These are phyloP conservation scores for Emydura subglobosa DNA, from an alignment of 2,113 vertebrate genomes.

Conservation along the genomic window DNA sequence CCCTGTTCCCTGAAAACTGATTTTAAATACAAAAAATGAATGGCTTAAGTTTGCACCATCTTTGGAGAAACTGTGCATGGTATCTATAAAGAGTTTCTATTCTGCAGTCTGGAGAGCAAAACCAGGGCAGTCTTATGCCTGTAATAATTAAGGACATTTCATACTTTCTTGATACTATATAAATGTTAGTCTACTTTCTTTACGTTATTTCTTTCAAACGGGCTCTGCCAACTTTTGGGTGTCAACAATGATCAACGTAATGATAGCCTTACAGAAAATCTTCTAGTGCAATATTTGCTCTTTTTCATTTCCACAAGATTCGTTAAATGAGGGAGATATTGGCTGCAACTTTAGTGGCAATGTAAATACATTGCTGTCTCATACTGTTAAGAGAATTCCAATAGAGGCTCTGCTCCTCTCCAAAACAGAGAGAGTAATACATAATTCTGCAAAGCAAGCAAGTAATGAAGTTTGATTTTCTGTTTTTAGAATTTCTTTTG, in stretches of 20 bases:
- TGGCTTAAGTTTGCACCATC: background rate
- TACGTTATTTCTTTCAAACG: background rate
- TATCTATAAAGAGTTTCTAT: background rate
- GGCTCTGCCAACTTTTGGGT: background rate
- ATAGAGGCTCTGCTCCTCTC: background rate
- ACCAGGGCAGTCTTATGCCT: background rate
- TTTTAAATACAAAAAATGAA: background rate
- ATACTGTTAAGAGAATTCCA: background rate
- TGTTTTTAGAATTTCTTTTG: background rate
- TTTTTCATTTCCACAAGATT: background rate
- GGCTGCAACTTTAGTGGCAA: background rate
- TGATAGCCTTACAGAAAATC: background rate
- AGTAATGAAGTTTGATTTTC: background rate
- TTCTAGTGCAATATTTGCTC: background rate
- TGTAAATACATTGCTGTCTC: background rate
- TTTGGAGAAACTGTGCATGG: background rate
- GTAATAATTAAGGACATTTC: background rate
- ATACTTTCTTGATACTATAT: background rate
- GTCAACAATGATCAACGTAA: background rate
- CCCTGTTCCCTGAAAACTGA: background rate
- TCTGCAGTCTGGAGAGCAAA: background rate
- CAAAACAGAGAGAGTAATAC: background rate
- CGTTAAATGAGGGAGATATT: background rate
- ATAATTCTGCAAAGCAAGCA: background rate
- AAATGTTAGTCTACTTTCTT: background rate